Percentiles rank a stretch among this genome's conserved stretches.
phyloP scores from a whole-genome alignment of 2,888 invertebrate species.

The Sesamia inferens region DNA sequence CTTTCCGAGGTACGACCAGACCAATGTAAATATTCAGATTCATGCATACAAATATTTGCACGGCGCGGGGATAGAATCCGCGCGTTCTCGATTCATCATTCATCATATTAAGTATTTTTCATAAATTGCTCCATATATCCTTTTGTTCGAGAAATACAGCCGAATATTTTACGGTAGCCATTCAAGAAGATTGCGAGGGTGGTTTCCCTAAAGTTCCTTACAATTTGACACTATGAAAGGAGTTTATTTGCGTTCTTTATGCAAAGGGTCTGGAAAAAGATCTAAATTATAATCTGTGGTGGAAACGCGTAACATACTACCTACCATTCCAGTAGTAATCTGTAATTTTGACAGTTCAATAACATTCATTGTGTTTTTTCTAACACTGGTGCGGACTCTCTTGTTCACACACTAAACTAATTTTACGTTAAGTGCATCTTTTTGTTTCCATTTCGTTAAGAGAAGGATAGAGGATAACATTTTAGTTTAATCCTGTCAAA shows the following conservation, averaged over 20 bases:
- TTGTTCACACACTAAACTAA: too few relatives aligned
- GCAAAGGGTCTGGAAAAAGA: neutral
- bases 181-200: slow-evolving; percentile 52
- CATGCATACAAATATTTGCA: too few relatives aligned
- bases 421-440: too few relatives aligned
- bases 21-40: too few relatives aligned
- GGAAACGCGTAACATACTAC: neutral
- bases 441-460: too few relatives aligned
- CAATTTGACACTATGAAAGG: slow-evolving; percentile 41
- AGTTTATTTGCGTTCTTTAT: slow-evolving; percentile 18
- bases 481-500: too few relatives aligned
- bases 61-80: too few relatives aligned
- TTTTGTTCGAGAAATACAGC: slow-evolving; percentile 37
- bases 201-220: slow-evolving; percentile 27
- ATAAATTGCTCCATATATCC: slow-evolving; percentile 55
- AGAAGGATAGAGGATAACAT: too few relatives aligned
- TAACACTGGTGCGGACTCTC: too few relatives aligned
- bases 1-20: too few relatives aligned
- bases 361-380: neutral
- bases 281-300: slow-evolving; percentile 2
- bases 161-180: slow-evolving; percentile 42
- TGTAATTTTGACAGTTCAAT: neutral
- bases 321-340: neutral
- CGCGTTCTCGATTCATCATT: too few relatives aligned
- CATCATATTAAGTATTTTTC: slow-evolving; percentile 37